phyloP scores from a whole-genome alignment of 2,113 vertebrate genomes.

The Clarias batrachus region DNA sequence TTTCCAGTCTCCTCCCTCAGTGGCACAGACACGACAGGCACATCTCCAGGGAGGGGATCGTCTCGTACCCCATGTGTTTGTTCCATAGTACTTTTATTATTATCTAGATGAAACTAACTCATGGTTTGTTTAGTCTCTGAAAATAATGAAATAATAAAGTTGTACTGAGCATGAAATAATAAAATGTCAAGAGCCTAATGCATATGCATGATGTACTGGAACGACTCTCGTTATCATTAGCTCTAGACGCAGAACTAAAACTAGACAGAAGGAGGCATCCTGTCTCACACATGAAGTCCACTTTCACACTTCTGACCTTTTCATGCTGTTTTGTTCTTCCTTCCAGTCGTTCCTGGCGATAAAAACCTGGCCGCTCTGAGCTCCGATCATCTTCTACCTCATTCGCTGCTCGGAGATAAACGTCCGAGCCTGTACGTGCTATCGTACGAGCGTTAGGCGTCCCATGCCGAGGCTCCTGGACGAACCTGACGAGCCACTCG shows the following conservation, averaged over 20 bases:
- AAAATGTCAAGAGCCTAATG: neutral
- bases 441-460: too few relatives aligned
- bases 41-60: too few relatives aligned
- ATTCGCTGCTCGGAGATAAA: neutral
- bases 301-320: neutral
- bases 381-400: neutral
- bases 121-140: neutral
- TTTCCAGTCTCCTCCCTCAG: too few relatives aligned
- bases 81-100: neutral
- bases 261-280: neutral
- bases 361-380: neutral
- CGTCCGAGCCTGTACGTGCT: neutral
- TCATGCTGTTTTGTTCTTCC: neutral
- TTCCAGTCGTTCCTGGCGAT: neutral
- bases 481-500: neutral
- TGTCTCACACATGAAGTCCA: neutral
- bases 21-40: too few relatives aligned
- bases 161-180: neutral
- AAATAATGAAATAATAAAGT: neutral
- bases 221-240: neutral
- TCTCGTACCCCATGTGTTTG: too few relatives aligned
- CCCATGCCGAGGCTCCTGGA: neutral
- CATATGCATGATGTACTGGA: neutral
- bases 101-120: neutral
- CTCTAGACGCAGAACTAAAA: neutral